Evolutionary conservation across 2,888 invertebrate species (phyloP).

Genomic region (Tuberolachnus salignus): DNA sequence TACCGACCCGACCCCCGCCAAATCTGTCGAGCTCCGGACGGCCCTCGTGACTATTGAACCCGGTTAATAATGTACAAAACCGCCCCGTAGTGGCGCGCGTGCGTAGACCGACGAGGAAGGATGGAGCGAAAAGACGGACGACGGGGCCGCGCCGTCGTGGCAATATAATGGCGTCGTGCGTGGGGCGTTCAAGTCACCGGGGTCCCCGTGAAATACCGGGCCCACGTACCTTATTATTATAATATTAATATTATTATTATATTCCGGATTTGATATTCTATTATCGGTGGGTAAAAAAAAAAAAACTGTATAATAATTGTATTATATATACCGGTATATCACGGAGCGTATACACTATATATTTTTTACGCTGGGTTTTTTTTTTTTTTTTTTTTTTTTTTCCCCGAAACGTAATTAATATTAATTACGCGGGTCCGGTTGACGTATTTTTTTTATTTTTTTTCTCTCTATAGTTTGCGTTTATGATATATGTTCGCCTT

Average conservation of each 20-base stretch:
- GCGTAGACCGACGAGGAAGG: too few species aligned
- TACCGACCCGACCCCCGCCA: too few species aligned
- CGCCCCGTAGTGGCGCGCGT: too few species aligned
- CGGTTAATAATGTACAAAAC: too few species aligned
- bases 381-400: background rate
- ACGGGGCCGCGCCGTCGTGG: too few species aligned
- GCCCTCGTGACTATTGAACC: too few species aligned
- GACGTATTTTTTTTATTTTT: background rate
- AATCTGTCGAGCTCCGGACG: too few species aligned
- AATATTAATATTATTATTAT: background rate
- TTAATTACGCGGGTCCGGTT: constrained; percentile 25
- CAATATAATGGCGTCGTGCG: background rate
- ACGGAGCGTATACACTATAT: background rate
- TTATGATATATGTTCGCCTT: constrained; percentile 47
- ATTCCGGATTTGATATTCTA: constrained; percentile 18
- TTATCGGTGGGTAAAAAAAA: constrained; percentile 1
- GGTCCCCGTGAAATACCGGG: constrained; percentile 5
- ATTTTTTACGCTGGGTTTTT: background rate
- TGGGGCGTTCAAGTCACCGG: constrained; percentile 23
- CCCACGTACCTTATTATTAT: background rate
- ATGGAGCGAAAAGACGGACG: too few species aligned
- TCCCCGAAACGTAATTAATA: constrained; percentile 36
- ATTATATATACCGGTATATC: background rate
- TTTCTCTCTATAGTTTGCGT: constrained; percentile 9
- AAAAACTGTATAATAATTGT: background rate